Conservation (phyloP, 2,797 vertebrate genomes). For the Paguma larvata region DNA sequence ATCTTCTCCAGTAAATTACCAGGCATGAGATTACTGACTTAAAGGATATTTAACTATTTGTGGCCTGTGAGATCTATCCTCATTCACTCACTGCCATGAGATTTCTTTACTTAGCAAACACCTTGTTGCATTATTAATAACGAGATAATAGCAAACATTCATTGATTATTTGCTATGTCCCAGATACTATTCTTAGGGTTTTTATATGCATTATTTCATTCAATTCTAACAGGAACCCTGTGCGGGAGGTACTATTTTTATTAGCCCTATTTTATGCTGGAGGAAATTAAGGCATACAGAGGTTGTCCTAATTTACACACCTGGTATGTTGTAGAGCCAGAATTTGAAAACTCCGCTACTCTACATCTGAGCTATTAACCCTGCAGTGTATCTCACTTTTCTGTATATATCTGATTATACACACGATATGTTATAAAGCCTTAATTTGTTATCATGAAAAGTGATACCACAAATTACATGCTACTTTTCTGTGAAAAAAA, state of each 20-base stretch:
- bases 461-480: not conserved
- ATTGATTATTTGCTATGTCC: constrained; percentile 72
- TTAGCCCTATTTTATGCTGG: constrained; percentile 72
- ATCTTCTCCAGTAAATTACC: not conserved
- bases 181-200: constrained; percentile 65
- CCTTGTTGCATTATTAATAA: constrained; percentile 59
- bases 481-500: not conserved
- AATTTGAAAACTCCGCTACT: constrained; percentile 36
- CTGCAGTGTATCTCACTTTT: not conserved
- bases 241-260: constrained; percentile 72
- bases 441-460: not conserved
- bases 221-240: constrained; percentile 59
- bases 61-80: not conserved
- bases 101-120: constrained; percentile 50
- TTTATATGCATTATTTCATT: constrained; percentile 65
- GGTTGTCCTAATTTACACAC: constrained; percentile 67
- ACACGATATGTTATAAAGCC: not conserved
- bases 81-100: not conserved
- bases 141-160: constrained; percentile 15
- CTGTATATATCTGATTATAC: not conserved
- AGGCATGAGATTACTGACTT: not conserved
- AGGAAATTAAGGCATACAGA: constrained; percentile 73
- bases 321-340: not conserved
- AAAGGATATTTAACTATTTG: constrained; percentile 14
- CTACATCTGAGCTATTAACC: not conserved